A percentile compares a stretch with the other conserved stretches of the same genome.
Conservation (phyloP, 2,888 invertebrate species). For the Pasiphila rectangulata region DNA sequence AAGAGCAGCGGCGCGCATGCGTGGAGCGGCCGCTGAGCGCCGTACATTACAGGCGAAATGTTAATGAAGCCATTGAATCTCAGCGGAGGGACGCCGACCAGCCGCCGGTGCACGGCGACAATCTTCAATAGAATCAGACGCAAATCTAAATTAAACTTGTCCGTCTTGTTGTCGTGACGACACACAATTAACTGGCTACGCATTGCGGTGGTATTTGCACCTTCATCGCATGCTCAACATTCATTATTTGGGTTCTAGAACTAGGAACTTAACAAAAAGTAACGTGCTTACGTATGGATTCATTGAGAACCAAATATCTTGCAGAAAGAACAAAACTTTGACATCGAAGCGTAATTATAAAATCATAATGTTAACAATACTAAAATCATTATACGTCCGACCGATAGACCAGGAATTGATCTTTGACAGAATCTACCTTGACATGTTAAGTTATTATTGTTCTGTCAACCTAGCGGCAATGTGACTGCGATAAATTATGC, state of each 20-base stretch:
- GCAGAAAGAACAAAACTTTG: too few species aligned
- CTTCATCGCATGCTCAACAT: constrained; percentile 30
- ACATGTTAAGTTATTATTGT: constrained; percentile 55
- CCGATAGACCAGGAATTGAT: not conserved
- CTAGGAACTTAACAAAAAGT: too few species aligned
- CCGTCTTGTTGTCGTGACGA: constrained; percentile 38
- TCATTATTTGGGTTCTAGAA: too few species aligned
- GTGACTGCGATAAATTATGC: constrained; percentile 27
- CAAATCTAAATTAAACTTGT: constrained; percentile 33
- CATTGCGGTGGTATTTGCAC: constrained; percentile 41
- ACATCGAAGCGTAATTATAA: too few species aligned
- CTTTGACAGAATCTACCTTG: constrained; percentile 33
- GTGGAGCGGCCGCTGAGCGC: constrained; percentile 30
- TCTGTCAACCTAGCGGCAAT: constrained; percentile 38
- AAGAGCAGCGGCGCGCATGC: constrained; percentile 41
- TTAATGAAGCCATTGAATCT: constrained; percentile 29
- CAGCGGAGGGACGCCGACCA: constrained; percentile 22
- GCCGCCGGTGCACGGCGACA: constrained; percentile 6
- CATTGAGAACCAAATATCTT: too few species aligned
- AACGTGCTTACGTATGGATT: too few species aligned
- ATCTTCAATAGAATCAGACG: constrained; percentile 32
- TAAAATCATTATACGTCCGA: too few species aligned
- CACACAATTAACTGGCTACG: constrained; percentile 40
- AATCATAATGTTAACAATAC: too few species aligned
- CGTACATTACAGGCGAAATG: constrained; percentile 36